A percentile compares a stretch with the other conserved stretches of the same genome.
These are phyloP conservation scores for Drosophila ironensis DNA, from an alignment of 1,140 invertebrate species.

Conservation along the genomic window DNA sequence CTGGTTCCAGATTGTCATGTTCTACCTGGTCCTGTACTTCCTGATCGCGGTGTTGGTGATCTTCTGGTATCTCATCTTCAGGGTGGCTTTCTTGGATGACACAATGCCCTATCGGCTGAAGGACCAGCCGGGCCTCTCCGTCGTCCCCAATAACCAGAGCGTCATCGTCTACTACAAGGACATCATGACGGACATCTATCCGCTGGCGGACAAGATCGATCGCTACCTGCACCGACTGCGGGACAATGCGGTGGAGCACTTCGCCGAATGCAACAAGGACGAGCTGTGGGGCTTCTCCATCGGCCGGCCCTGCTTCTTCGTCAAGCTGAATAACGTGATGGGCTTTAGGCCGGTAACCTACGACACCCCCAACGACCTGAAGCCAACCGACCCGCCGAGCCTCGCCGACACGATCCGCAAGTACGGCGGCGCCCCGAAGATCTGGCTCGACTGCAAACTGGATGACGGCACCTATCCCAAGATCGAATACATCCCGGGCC, in stretches of 20 bases:
- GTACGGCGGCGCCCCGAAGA: conserved; percentile 8
- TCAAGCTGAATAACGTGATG: conserved; percentile 41
- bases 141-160: not conserved
- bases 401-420: conserved; percentile 1
- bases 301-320: conserved; percentile 32
- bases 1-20: conserved; percentile 35
- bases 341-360: conserved; percentile 40
- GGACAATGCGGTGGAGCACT: not conserved
- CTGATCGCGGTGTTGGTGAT: not conserved
- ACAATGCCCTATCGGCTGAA: conserved; percentile 16
- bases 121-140: conserved; percentile 32
- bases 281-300: conserved; percentile 35
- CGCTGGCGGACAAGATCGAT: conserved; percentile 32
- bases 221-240: not conserved
- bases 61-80: too few species aligned
- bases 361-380: conserved; percentile 16
- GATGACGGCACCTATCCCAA: not conserved
- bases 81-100: rapidly evolving
- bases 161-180: not conserved
- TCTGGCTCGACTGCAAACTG: conserved; percentile 47
- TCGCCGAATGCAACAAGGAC: conserved; percentile 36
- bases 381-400: not conserved
- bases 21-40: conserved; percentile 38
- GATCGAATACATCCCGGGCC: conserved; percentile 18
- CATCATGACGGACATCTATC: conserved; percentile 2